phyloP scores from a whole-genome alignment of 2,888 invertebrate genomes.

The Aphidoletes aphidimyza region DNA sequence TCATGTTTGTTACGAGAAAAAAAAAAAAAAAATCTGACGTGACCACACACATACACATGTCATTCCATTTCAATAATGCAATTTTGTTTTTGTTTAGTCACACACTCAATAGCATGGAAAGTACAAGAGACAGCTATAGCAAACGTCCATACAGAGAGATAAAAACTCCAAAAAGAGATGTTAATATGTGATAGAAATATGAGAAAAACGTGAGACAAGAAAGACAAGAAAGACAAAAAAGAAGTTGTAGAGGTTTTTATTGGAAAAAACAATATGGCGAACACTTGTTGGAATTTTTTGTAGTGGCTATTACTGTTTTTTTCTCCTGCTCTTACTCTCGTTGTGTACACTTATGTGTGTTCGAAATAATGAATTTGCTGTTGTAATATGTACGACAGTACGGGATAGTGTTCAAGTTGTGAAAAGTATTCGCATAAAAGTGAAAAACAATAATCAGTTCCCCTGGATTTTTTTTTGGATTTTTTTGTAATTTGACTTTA shows the following conservation, averaged over 20 bases:
- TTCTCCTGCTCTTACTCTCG: neutral
- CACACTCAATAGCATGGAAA: neutral
- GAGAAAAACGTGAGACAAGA: conserved; percentile 41
- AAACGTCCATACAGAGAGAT: neutral
- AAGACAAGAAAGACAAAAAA: neutral
- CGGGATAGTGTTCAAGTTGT: conserved; percentile 20
- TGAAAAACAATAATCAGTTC: conserved; percentile 31
- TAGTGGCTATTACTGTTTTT: neutral
- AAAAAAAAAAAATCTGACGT: neutral
- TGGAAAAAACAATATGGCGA: conserved; percentile 55
- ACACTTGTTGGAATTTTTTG: conserved; percentile 55
- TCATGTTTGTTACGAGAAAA: neutral
- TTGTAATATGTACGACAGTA: conserved; percentile 36
- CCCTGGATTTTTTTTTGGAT: neutral
- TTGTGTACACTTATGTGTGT: neutral
- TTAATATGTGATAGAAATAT: conserved; percentile 28
- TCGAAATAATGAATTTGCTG: conserved; percentile 27
- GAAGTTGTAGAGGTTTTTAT: conserved; percentile 24
- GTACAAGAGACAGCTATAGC: neutral
- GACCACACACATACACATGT: neutral
- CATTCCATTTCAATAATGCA: neutral
- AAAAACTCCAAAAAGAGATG: conserved; percentile 50
- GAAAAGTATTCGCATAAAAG: conserved; percentile 32
- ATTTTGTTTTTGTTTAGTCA: conserved; percentile 40
- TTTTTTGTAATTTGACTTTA: neutral